A percentile compares a stretch with the other conserved stretches of the same genome.
phyloP scores from a whole-genome alignment of 2,797 vertebrate species.

The Phoeniculus purpureus region DNA sequence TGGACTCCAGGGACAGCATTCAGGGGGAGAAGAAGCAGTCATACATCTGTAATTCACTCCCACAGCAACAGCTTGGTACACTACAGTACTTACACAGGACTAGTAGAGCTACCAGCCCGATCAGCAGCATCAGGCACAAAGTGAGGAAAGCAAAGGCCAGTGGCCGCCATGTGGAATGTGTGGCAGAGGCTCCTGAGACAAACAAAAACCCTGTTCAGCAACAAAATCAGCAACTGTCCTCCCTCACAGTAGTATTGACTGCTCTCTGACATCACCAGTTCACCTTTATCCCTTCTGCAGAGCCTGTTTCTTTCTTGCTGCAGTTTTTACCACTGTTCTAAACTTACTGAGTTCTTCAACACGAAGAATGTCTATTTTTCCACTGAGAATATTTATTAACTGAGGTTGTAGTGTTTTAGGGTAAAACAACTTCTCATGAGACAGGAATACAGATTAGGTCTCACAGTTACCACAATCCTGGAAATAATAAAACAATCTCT shows the following conservation, averaged over 20 bases:
- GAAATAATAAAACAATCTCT: not conserved
- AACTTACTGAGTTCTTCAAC: not conserved
- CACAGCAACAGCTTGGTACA: not conserved
- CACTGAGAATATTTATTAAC: not conserved
- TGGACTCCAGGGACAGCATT: not conserved
- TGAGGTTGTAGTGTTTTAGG: not conserved
- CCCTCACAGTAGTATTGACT: not conserved
- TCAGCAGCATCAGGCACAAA: conserved; percentile 36
- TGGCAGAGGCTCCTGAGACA: not conserved
- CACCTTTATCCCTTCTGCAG: not conserved
- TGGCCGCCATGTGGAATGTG: conserved; percentile 27
- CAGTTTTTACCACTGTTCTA: not conserved
- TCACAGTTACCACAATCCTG: not conserved
- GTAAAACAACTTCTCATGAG: not conserved
- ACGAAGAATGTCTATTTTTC: not conserved
- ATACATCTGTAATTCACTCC: not conserved
- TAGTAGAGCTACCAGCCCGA: conserved; percentile 40
- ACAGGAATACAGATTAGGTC: not conserved
- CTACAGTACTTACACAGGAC: conserved; percentile 60
- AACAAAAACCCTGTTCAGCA: not conserved
- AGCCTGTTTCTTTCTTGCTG: not conserved
- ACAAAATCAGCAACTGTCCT: not conserved
- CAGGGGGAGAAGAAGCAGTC: not conserved
- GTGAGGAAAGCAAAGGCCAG: conserved; percentile 29
- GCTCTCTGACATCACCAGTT: not conserved